These are phyloP conservation scores for Xenopus borealis DNA, from an alignment of 2,113 vertebrate species.

Conservation along the genomic window DNA sequence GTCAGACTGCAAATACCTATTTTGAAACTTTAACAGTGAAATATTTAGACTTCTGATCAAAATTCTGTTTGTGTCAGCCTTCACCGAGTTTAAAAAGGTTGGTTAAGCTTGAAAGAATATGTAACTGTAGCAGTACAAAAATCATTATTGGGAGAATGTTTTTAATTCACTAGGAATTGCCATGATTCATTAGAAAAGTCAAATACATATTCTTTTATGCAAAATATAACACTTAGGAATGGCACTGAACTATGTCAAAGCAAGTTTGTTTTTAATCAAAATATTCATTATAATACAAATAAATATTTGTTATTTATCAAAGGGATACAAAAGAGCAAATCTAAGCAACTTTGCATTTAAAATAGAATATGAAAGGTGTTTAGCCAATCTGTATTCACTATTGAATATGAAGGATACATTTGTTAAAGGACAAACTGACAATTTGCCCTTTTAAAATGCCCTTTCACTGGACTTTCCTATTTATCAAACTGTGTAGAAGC, in stretches of 20 bases:
- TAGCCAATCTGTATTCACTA: too few relatives aligned
- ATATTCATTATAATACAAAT: conserved; percentile 31
- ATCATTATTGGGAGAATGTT: conserved; percentile 21
- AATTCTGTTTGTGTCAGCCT: conserved; percentile 2
- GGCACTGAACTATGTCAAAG: neutral
- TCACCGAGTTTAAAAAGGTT: neutral
- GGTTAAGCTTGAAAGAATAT: neutral
- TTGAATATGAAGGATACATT: too few relatives aligned
- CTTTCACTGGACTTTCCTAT: too few relatives aligned
- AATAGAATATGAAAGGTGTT: too few relatives aligned
- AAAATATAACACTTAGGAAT: conserved; percentile 6
- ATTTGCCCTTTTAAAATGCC: too few relatives aligned
- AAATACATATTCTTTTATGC: conserved; percentile 28
- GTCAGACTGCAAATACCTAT: neutral
- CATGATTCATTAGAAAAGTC: conserved; percentile 31
- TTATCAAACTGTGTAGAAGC: too few relatives aligned
- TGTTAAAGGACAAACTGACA: too few relatives aligned
- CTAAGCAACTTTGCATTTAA: neutral
- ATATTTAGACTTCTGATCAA: neutral
- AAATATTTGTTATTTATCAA: neutral
- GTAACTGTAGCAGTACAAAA: neutral
- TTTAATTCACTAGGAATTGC: conserved; percentile 13
- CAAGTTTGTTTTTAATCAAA: conserved; percentile 30
- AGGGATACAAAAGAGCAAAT: neutral
- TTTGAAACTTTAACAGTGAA: conserved; percentile 4